Percentiles rank a stretch among this genome's conserved stretches.
These are phyloP conservation scores for Zaprionus tsacasi DNA, from an alignment of 1,140 invertebrate species.

Conservation along the genomic window DNA sequence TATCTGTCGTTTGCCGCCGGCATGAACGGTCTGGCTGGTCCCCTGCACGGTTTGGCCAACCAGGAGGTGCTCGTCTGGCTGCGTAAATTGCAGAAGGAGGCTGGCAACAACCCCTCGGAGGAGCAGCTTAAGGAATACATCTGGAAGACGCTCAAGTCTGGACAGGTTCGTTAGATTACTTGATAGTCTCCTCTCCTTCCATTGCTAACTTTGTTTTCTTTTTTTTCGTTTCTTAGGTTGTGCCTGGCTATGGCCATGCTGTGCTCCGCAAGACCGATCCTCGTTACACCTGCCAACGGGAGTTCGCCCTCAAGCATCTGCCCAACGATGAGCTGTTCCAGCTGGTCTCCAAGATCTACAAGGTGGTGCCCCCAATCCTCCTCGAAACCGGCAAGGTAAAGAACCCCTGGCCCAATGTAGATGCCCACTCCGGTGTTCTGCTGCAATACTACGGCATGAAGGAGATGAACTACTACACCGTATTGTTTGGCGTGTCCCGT, in stretches of 20 bases:
- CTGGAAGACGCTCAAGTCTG: constrained; percentile 97
- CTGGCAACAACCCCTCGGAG: constrained; percentile 93
- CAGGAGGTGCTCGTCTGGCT: constrained; percentile 96
- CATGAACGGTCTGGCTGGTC: constrained; percentile 97
- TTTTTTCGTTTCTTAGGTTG: constrained; percentile 87
- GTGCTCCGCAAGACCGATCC: constrained; percentile 98
- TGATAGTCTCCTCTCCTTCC: not conserved
- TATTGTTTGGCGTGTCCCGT: constrained; percentile 97
- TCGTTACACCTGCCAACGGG: constrained; percentile 94
- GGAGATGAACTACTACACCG: constrained; percentile 99
- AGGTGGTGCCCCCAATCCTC: constrained; percentile 96
- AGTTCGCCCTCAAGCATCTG: constrained; percentile 97
- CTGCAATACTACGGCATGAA: constrained; percentile 98
- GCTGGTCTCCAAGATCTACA: constrained; percentile 96
- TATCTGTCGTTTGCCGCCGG: constrained; percentile 97
- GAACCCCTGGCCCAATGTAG: constrained; percentile 99
- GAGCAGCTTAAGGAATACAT: constrained; percentile 96
- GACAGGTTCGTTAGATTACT: constrained; percentile 83
- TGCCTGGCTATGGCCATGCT: constrained; percentile 98
- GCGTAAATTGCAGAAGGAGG: constrained; percentile 91
- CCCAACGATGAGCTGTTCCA: constrained; percentile 97
- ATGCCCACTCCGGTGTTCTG: constrained; percentile 98
- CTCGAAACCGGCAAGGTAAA: constrained; percentile 98
- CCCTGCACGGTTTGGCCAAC: constrained; percentile 97
- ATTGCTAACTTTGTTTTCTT: not conserved